phyloP scores from a whole-genome alignment of 2,113 vertebrate genomes.

The Oryzias melastigma region DNA sequence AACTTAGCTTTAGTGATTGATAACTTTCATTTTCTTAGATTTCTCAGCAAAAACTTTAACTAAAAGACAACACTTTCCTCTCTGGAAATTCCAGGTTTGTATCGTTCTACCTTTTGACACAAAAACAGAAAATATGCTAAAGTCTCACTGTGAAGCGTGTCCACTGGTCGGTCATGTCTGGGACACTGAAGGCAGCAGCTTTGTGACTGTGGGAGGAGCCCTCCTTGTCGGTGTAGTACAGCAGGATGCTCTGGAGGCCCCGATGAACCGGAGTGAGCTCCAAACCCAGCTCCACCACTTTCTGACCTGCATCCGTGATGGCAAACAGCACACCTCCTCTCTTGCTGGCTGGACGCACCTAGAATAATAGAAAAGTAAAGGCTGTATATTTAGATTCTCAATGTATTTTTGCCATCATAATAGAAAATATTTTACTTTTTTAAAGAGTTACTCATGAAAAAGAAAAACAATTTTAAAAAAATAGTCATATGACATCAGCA shows the following conservation, averaged over 20 bases:
- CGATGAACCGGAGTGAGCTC: constrained; percentile 82
- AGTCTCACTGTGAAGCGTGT: constrained; percentile 79
- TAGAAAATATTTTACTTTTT: neutral
- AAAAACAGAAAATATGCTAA: neutral
- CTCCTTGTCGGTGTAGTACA: constrained; percentile 87
- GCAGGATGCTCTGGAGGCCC: constrained; percentile 82
- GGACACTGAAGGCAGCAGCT: constrained; percentile 86
- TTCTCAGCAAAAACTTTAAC: too few species aligned
- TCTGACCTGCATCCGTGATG: constrained; percentile 88
- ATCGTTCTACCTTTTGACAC: neutral
- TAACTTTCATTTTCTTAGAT: too few species aligned
- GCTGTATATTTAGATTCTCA: neutral
- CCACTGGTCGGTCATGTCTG: constrained; percentile 90
- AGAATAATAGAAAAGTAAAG: neutral
- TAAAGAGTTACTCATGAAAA: too few species aligned
- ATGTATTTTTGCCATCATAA: fast-evolving
- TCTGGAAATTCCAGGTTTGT: too few species aligned
- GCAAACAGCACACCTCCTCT: constrained; percentile 89
- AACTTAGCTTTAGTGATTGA: too few species aligned
- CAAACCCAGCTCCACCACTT: constrained; percentile 89
- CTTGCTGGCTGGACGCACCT: constrained; percentile 74
- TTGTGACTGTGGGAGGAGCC: constrained; percentile 78
- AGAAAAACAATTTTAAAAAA: too few species aligned
- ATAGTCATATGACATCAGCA: too few species aligned
- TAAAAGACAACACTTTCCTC: too few species aligned